A percentile compares a stretch with the other conserved stretches of the same genome.
Conservation (phyloP, 1,140 invertebrate species). For the Zaprionus nigranus region DNA sequence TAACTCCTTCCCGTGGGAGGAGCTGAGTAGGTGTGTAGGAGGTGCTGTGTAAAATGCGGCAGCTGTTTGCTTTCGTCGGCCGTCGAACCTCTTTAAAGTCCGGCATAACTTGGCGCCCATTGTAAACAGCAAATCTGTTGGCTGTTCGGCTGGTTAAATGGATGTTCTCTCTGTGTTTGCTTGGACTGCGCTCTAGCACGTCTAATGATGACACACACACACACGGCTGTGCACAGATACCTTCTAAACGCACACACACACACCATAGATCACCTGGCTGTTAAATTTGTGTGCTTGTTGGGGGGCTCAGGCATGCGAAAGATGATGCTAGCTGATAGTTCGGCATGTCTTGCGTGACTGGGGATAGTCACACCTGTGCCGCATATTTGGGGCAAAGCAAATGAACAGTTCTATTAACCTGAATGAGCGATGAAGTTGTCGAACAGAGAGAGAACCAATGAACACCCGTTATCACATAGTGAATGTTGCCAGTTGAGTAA, state of each 20-base stretch:
- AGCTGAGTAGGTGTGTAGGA: not conserved
- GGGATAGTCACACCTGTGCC: conserved; percentile 25
- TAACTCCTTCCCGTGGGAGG: conserved; percentile 20
- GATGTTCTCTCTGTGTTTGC: conserved; percentile 56
- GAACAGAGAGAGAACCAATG: not conserved
- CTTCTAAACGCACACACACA: conserved; percentile 12
- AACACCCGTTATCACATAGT: conserved; percentile 7
- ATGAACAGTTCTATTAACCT: conserved; percentile 36
- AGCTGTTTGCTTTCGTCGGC: conserved; percentile 25
- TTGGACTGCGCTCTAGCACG: conserved; percentile 38
- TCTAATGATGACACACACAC: conserved; percentile 35
- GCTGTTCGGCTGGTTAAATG: conserved; percentile 36
- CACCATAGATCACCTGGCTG: conserved; percentile 65
- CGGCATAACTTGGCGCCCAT: conserved; percentile 6
- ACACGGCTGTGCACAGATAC: conserved; percentile 12
- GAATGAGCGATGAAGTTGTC: conserved; percentile 17
- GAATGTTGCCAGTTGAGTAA: not conserved
- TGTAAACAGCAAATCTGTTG: conserved; percentile 29
- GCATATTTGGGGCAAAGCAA: not conserved
- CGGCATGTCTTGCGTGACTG: conserved; percentile 24
- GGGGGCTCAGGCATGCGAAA: conserved; percentile 51
- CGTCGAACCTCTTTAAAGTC: conserved; percentile 28
- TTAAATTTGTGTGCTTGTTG: conserved; percentile 67
- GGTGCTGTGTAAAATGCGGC: conserved; percentile 8
- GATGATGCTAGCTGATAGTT: conserved; percentile 31